These are phyloP conservation scores for Cydia amplana DNA, from an alignment of 1,140 invertebrate genomes.

Conservation along the genomic window DNA sequence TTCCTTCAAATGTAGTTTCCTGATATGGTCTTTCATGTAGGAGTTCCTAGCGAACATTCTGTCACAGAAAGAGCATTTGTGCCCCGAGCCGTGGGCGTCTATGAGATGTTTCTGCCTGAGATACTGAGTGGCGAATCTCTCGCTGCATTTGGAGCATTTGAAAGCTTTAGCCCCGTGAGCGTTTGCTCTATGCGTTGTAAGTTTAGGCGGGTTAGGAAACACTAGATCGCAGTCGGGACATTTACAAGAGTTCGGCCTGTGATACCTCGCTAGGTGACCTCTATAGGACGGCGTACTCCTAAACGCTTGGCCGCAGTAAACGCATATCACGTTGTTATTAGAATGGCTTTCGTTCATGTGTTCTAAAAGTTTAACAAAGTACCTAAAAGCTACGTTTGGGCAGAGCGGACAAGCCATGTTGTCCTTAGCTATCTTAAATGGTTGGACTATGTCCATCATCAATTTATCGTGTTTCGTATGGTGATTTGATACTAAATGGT, in stretches of 20 bases:
- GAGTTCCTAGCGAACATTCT: slow-evolving; percentile 70
- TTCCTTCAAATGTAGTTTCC: slow-evolving; percentile 72
- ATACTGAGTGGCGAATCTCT: slow-evolving; percentile 65
- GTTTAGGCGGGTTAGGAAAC: slow-evolving; percentile 63
- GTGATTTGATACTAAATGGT: slow-evolving; percentile 22
- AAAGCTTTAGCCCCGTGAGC: slow-evolving; percentile 65
- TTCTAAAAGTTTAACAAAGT: slow-evolving; percentile 68
- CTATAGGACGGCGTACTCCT: slow-evolving; percentile 65
- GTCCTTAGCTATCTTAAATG: slow-evolving; percentile 66
- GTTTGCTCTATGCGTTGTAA: slow-evolving; percentile 70
- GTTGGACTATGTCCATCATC: slow-evolving; percentile 66
- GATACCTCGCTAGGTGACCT: slow-evolving; percentile 67
- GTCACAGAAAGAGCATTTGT: slow-evolving; percentile 65
- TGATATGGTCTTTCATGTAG: slow-evolving; percentile 65
- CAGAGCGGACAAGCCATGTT: slow-evolving; percentile 68
- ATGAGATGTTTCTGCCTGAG: slow-evolving; percentile 69
- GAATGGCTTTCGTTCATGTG: slow-evolving; percentile 71
- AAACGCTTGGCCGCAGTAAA: slow-evolving; percentile 68
- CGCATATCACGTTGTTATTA: slow-evolving; percentile 72
- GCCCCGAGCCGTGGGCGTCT: slow-evolving; percentile 62
- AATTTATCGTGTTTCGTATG: slow-evolving; percentile 48
- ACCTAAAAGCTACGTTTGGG: slow-evolving; percentile 60
- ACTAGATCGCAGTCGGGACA: slow-evolving; percentile 63
- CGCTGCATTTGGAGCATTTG: slow-evolving; percentile 66
- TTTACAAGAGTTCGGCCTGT: slow-evolving; percentile 64